Evolutionary conservation across 1,140 invertebrate species (phyloP).

Genomic region (Proales similis): DNA sequence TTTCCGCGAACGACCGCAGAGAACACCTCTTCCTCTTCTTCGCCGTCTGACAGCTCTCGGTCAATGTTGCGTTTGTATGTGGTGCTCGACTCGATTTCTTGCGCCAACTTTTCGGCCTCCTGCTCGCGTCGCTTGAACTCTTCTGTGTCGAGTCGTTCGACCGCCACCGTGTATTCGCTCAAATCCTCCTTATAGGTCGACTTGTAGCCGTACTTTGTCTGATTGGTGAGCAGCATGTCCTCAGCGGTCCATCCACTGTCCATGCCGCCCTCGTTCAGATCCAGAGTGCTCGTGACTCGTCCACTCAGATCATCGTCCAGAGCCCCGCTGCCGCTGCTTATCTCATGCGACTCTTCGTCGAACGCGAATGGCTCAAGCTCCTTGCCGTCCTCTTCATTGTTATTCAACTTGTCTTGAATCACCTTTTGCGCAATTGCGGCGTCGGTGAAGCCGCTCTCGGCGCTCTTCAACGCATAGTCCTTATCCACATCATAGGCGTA

Average conservation of each 20-base stretch:
- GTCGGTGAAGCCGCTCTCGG: slow-evolving; percentile 21
- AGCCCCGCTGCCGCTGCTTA: background rate
- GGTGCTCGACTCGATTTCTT: slow-evolving; percentile 6
- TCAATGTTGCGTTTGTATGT: slow-evolving; percentile 29
- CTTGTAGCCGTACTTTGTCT: slow-evolving; percentile 30
- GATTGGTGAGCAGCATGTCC: slow-evolving; percentile 14
- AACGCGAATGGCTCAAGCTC: slow-evolving; percentile 15
- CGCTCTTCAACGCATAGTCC: slow-evolving; percentile 20
- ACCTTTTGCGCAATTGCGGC: slow-evolving; percentile 17
- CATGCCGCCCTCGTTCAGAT: background rate
- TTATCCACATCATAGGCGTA: slow-evolving; percentile 12
- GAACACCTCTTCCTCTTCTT: slow-evolving; percentile 37
- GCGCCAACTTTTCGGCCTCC: slow-evolving; percentile 21
- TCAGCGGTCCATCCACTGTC: slow-evolving; percentile 24
- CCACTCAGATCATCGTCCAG: background rate
- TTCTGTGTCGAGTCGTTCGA: slow-evolving; percentile 1
- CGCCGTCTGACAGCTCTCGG: slow-evolving; percentile 20
- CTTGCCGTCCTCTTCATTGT: background rate
- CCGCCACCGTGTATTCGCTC: slow-evolving; percentile 14
- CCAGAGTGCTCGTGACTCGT: background rate
- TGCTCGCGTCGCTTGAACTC: slow-evolving; percentile 11
- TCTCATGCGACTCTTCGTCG: slow-evolving; percentile 13
- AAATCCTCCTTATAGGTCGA: slow-evolving; percentile 19
- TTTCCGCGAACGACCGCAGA: too few species aligned
- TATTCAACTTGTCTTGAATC: background rate